Conservation (phyloP, 2,113 vertebrate genomes). For the Apodemus sylvaticus region DNA sequence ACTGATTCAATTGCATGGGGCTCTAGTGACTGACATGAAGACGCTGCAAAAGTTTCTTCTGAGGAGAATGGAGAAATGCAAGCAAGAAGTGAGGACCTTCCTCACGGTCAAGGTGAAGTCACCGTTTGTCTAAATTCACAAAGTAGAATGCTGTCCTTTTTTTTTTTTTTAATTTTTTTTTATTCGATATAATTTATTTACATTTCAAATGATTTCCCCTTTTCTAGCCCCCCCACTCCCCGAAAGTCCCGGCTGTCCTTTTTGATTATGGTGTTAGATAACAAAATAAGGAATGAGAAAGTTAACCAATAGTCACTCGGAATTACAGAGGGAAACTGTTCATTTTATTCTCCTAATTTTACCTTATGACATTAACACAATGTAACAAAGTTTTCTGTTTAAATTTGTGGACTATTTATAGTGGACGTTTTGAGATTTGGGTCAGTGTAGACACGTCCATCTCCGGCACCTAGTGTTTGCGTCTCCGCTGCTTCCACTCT, state of each 20-base stretch:
- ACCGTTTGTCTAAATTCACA: background rate
- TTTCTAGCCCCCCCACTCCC: no score
- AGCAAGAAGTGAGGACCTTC: background rate
- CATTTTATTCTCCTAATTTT: background rate
- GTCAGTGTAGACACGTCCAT: background rate
- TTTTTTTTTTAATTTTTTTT: no score
- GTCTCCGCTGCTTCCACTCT: constrained; percentile 6
- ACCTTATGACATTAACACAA: background rate
- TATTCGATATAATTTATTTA: no score
- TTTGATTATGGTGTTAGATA: background rate
- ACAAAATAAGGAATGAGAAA: background rate
- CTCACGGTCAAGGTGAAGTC: background rate
- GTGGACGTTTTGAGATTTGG: background rate
- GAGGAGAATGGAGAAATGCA: background rate
- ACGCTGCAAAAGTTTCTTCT: background rate
- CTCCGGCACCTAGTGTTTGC: background rate
- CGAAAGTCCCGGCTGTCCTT: no score
- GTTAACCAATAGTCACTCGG: background rate
- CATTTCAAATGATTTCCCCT: no score
- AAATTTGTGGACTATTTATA: background rate
- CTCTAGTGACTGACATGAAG: background rate
- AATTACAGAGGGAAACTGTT: background rate
- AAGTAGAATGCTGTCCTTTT: background rate
- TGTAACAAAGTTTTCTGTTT: background rate
- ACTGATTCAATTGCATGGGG: accelerated